Evolutionary conservation across 2,113 vertebrate species (phyloP).

Genomic region (Mus pahari): DNA sequence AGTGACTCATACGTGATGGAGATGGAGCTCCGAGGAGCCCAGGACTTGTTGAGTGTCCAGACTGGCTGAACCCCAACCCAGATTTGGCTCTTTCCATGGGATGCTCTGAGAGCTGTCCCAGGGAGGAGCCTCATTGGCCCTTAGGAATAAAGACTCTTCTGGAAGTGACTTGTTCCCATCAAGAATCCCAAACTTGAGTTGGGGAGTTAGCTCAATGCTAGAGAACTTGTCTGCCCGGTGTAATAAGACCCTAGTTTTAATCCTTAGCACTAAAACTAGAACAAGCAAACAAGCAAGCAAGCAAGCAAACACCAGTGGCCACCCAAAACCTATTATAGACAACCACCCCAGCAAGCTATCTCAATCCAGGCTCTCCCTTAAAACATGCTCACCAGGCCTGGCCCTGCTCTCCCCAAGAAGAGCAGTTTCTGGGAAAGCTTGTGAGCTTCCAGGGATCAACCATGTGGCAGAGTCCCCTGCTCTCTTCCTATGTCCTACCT

Average conservation of each 20-base stretch:
- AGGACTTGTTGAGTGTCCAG: neutral
- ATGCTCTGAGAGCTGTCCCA: neutral
- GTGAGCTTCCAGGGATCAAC: neutral
- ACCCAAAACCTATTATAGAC: conserved; percentile 16
- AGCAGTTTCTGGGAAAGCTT: neutral
- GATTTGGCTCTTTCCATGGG: neutral
- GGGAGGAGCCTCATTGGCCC: neutral
- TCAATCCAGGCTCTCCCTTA: neutral
- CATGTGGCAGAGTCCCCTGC: neutral
- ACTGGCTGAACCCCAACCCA: neutral
- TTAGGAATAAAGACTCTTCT: neutral
- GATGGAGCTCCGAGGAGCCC: neutral
- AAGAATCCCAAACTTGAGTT: neutral
- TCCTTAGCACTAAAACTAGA: neutral
- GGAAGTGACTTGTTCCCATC: neutral
- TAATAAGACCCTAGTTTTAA: neutral
- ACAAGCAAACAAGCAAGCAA: neutral
- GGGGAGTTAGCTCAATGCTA: neutral
- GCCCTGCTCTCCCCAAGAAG: neutral
- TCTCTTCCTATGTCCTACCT: neutral
- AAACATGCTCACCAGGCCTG: neutral
- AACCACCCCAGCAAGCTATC: neutral
- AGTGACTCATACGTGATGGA: neutral
- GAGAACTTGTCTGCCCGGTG: neutral
- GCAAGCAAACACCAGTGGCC: neutral